These are phyloP conservation scores for Hololepta plana DNA, from an alignment of 2,888 invertebrate species.

Conservation along the genomic window DNA sequence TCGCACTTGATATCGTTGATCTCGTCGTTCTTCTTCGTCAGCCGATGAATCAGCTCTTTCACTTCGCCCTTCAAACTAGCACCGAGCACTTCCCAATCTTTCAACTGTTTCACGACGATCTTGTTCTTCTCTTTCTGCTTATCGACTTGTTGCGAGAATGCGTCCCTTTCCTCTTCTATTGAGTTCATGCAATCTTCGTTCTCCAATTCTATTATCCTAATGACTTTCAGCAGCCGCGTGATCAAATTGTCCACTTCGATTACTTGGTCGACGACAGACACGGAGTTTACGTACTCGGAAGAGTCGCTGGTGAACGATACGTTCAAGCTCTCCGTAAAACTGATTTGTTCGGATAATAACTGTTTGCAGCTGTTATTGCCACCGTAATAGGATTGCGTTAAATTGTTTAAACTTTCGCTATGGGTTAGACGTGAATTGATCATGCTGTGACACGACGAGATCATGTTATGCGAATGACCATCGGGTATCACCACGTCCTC, in stretches of 20 bases:
- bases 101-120: conserved; percentile 27
- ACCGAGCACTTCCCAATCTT: conserved; percentile 36
- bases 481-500: conserved; percentile 47
- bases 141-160: conserved; percentile 21
- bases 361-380: too few species aligned
- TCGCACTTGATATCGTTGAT: conserved; percentile 32
- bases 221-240: conserved; percentile 51
- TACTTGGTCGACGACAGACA: conserved; percentile 50
- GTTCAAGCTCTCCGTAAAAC: conserved; percentile 26
- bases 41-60: conserved; percentile 33
- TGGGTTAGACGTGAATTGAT: conserved; percentile 24
- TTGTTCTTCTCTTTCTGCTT: conserved; percentile 26
- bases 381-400: conserved; percentile 63
- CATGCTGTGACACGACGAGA: conserved; percentile 40
- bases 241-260: conserved; percentile 59
- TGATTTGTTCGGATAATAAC: conserved; percentile 18
- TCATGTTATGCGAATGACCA: conserved; percentile 47
- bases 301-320: conserved; percentile 18
- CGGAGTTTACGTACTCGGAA: conserved; percentile 34
- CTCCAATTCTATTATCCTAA: conserved; percentile 54
- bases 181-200: conserved; percentile 47
- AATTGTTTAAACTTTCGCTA: conserved; percentile 54
- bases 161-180: conserved; percentile 43
- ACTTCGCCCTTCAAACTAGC: conserved; percentile 34
- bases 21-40: conserved; percentile 32